Evolutionary conservation across 1,140 invertebrate species (phyloP).

Genomic region (Mizuhopecten yessoensis): DNA sequence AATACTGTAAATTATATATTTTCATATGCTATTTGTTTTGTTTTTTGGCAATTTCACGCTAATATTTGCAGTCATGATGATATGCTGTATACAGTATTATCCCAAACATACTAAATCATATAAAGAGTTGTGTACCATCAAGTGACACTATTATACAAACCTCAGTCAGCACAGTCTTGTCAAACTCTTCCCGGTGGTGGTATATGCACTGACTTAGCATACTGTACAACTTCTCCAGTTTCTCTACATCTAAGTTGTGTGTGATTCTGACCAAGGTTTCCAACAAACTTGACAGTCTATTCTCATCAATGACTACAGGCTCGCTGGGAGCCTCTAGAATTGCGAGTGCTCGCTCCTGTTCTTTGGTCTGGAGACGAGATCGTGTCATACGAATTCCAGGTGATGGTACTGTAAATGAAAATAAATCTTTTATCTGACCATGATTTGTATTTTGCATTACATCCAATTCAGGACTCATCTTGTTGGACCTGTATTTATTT

Average conservation of each 20-base stretch:
- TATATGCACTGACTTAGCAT: constrained; percentile 79
- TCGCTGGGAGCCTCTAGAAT: constrained; percentile 63
- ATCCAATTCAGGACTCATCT: background rate
- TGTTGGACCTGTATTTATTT: too few species aligned
- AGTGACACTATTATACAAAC: constrained; percentile 50
- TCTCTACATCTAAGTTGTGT: constrained; percentile 76
- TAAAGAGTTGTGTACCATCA: too few species aligned
- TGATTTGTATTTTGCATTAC: too few species aligned
- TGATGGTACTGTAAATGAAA: constrained; percentile 52
- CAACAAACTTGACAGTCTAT: constrained; percentile 71
- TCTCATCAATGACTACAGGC: constrained; percentile 64
- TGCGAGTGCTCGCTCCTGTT: constrained; percentile 65
- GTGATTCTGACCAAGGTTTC: constrained; percentile 77
- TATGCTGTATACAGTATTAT: too few species aligned
- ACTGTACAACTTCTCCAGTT: constrained; percentile 81
- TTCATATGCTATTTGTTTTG: too few species aligned
- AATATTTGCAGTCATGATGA: too few species aligned
- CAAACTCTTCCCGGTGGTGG: constrained; percentile 73
- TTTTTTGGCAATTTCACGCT: too few species aligned
- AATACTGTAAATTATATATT: too few species aligned
- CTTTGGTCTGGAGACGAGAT: constrained; percentile 63
- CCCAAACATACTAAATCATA: too few species aligned
- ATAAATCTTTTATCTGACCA: background rate
- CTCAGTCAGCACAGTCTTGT: constrained; percentile 76
- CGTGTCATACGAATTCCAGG: constrained; percentile 64